Base-by-base conservation (phyloP, 2,888 invertebrate genomes). In the Callyntrura sp. region DNA sequence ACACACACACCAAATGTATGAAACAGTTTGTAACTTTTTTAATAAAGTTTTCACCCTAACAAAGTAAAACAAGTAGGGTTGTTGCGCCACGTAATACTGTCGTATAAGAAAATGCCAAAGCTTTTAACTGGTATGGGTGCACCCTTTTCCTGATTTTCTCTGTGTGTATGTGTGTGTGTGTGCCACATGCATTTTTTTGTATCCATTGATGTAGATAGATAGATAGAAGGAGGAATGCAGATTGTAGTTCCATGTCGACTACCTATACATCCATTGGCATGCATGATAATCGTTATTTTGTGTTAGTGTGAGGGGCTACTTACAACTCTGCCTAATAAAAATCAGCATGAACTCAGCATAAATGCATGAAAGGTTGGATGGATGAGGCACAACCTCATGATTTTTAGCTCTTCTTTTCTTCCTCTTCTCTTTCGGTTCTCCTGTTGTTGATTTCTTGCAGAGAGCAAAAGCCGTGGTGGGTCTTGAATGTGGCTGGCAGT, bases 241-340 rank as follows among this genome's bases (percentile, higher is more conserved):
- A 76, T 48, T 48, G 35, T 35, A 35, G 35, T 35, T 35, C 35
- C 35, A 35, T 35, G 35, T 35, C 35, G 3, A 35, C 35, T 6
- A 35, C 35, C 35, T 35, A 4, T 35, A 5, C 51, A 51, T 76
- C 25, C 55, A 78, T 78, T 55, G n/a, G n/a, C 28, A 55, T 55
- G n/a, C 55, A 51, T 28, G 51, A 45, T 43, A 82, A 82, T 82
- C 45, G 12, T 28, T 68, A 68, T 73, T 85, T 57, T 73, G 43
- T 85, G 65, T 82, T 9, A 20, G 82, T n/a, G 62, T 87, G 4
- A 45, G 81, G 82, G 87, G 87, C 82, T 88, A 88, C 73, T 88
- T 82, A 88, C 11, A 81, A 88, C 88, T 82, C 82, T 45, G 12
- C 62, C 45, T 20, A 78, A 60, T 62, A 62, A 82, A 86, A 88